Conservation (phyloP, 2,888 invertebrate species). For the Anthoptus insignis region DNA sequence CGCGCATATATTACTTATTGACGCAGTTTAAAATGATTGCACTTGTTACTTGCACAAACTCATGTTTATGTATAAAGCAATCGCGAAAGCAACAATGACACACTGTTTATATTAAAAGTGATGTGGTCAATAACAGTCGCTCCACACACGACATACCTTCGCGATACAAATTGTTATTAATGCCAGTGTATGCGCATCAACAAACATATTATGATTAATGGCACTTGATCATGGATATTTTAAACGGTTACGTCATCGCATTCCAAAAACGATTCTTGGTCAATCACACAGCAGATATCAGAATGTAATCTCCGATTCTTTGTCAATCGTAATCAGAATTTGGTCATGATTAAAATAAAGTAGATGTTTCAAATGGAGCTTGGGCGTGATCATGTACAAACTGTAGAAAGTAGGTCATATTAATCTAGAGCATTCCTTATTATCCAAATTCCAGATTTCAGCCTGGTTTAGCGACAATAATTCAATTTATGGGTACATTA, state of each 20-base stretch:
- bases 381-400: too few species aligned
- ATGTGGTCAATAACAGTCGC: slow-evolving; percentile 43
- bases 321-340: slow-evolving; percentile 18
- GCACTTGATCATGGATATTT: slow-evolving; percentile 67
- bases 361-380: too few species aligned
- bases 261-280: slow-evolving; percentile 13
- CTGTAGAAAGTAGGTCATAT: too few species aligned
- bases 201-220: slow-evolving; percentile 75
- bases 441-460: too few species aligned
- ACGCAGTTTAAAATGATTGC: neutral
- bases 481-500: too few species aligned
- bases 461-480: too few species aligned
- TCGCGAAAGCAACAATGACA: slow-evolving; percentile 46
- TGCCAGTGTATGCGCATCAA: slow-evolving; percentile 78
- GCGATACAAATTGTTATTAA: slow-evolving; percentile 70
- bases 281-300: too few species aligned
- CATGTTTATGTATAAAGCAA: slow-evolving; percentile 32
- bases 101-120: slow-evolving; percentile 50
- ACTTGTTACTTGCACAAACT: slow-evolving; percentile 16
- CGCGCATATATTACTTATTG: neutral
- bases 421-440: too few species aligned
- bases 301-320: too few species aligned
- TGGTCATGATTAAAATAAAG: slow-evolving; percentile 3
- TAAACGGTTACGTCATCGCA: slow-evolving; percentile 41
- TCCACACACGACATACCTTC: slow-evolving; percentile 60